Base-by-base conservation (phyloP, 30 jellyfish, hydroid and myxozoan genomes). In the Hydractinia symbiolongicarpus region DNA sequence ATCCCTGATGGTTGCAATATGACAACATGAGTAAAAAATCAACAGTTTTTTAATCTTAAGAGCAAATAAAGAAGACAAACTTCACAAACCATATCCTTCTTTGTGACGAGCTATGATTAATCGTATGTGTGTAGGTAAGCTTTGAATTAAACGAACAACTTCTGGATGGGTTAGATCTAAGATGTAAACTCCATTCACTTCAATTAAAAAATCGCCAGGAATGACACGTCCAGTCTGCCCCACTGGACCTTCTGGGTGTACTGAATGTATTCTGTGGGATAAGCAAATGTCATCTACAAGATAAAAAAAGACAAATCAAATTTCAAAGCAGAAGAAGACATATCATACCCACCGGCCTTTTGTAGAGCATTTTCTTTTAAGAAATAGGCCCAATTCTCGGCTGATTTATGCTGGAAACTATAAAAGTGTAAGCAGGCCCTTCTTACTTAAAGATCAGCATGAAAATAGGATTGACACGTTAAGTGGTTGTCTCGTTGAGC, bases 231-330 rank as follows among this genome's bases (percentile, higher is more conserved):
- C 89, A 13, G 90, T 68, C 73, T 72, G 57, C 6, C 98, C 98
- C 51, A 91, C 98, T 6, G 98, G 98, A n/a, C 98, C 98, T 8
- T 91, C 89, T 5, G 83, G 90, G 53, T 81, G 81, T 15, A 91
- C 95, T 10, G 98, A 86, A 67, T 86, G 90, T n/a, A 91, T 91
- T 17, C 88, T 79, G 67, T 91, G 98, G 88, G 91, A 78, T 40
- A 81, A 51, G 55, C 79, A 66, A 8, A 64, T 83, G 19, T 87
- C 98, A 55, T 57, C 93, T 77, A 72, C 11, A 55, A 20, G 9
- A n/a, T 7, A 72, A 72, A 21, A 44, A 68, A 13, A 16, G 44
- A 30, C 44, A 30, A 0, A 30, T 30, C 44, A 30, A 30, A 30
- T 30, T 30, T 30, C 44, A 30, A 30, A 30, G 44, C 44, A 30